These are phyloP conservation scores for Athene noctua DNA, from an alignment of 2,113 vertebrate species.

Conservation along the genomic window DNA sequence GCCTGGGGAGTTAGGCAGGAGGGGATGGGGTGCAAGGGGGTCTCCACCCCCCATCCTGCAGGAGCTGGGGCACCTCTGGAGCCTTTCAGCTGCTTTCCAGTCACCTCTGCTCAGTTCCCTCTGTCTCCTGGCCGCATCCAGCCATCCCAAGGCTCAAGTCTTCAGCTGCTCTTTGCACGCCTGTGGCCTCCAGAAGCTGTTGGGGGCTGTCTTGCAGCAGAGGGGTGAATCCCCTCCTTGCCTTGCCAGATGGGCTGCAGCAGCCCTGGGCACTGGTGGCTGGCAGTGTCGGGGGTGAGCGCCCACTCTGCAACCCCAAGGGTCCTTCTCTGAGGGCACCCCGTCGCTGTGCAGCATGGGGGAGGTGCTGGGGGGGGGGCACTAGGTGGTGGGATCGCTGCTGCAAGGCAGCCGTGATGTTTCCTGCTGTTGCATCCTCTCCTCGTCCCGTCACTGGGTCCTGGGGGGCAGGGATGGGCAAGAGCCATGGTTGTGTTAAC, in stretches of 20 bases:
- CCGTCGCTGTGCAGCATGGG: neutral
- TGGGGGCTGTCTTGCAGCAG: neutral
- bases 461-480: rapidly evolving
- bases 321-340: neutral
- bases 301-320: neutral
- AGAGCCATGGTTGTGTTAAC: neutral
- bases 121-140: neutral
- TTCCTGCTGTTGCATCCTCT: neutral
- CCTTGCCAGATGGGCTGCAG: neutral
- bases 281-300: rapidly evolving
- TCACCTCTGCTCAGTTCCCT: neutral
- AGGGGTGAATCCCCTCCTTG: neutral
- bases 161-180: neutral
- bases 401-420: neutral
- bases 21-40: neutral
- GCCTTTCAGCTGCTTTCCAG: neutral
- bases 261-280: neutral
- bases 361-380: neutral
- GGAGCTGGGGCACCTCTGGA: neutral
- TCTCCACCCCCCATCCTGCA: neutral
- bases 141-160: neutral
- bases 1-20: neutral
- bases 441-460: rapidly evolving
- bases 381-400: neutral
- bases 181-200: neutral